Conservation (phyloP, 1,140 invertebrate genomes). For the Drosophila mayri region DNA sequence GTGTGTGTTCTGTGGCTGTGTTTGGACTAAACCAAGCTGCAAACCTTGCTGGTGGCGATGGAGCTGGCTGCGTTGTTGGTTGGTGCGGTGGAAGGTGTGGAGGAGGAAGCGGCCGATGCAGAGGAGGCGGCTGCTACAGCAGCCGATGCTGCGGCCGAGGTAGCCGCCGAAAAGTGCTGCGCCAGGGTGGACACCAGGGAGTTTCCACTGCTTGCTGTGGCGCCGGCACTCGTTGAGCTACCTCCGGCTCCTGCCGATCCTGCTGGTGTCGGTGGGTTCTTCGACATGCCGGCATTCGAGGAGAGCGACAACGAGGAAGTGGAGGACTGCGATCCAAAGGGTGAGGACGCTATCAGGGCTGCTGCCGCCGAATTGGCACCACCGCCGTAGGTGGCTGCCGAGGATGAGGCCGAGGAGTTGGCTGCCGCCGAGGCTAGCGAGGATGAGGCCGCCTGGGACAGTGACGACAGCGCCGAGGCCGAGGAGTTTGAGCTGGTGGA, state of each 20-base stretch:
- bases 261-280: constrained; percentile 26
- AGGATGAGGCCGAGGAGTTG: constrained; percentile 61
- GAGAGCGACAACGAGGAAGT: constrained; percentile 70
- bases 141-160: constrained; percentile 52
- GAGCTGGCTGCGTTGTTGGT: constrained; percentile 47
- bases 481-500: constrained; percentile 77
- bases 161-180: constrained; percentile 76
- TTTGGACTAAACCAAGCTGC: constrained; percentile 40
- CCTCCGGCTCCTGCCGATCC: constrained; percentile 16
- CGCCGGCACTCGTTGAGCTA: constrained; percentile 5
- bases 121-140: constrained; percentile 49
- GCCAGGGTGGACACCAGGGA: constrained; percentile 78
- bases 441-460: constrained; percentile 64
- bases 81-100: constrained; percentile 44
- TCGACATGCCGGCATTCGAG: constrained; percentile 54
- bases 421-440: constrained; percentile 59
- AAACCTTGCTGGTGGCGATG: constrained; percentile 77
- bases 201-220: constrained; percentile 18
- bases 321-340: constrained; percentile 68
- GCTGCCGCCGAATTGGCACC: constrained; percentile 70
- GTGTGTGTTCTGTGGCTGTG: constrained; percentile 14
- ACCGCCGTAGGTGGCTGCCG: constrained; percentile 68
- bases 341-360: constrained; percentile 66
- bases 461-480: constrained; percentile 68
- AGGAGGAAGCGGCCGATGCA: constrained; percentile 27